These are phyloP conservation scores for Oxyruncus cristatus DNA, from an alignment of 2,113 vertebrate species.

Conservation along the genomic window DNA sequence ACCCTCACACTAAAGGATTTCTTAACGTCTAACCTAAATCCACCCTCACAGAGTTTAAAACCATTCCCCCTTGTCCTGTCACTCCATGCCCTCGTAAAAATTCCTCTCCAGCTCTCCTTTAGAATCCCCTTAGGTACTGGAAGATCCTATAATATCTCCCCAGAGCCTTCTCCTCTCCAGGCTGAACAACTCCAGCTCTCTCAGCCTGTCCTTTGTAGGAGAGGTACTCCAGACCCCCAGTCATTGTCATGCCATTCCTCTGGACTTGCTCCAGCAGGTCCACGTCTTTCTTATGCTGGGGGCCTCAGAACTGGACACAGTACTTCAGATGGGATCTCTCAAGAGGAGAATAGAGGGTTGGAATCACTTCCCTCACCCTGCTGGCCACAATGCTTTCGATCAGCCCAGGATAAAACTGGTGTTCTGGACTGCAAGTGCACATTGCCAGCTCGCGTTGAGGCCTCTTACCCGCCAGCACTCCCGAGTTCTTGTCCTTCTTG, in stretches of 20 bases:
- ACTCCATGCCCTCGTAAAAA: not conserved
- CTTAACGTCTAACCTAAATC: not conserved
- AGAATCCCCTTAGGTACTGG: not conserved
- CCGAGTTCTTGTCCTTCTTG: not conserved
- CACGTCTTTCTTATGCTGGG: not conserved
- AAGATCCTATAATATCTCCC: not conserved
- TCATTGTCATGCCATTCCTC: not conserved
- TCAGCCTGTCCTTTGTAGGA: not conserved
- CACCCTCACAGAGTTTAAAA: not conserved
- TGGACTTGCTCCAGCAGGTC: not conserved
- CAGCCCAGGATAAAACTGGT: not conserved
- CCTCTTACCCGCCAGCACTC: not conserved
- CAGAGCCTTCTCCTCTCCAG: not conserved
- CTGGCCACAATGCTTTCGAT: not conserved
- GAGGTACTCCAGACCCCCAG: not conserved
- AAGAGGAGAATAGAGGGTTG: not conserved
- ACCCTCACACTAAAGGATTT: not conserved
- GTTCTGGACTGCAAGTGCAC: not conserved
- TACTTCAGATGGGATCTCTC: not conserved
- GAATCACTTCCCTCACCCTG: not conserved
- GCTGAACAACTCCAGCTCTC: not conserved
- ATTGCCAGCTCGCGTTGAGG: not conserved
- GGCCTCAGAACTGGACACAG: not conserved
- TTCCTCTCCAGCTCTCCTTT: not conserved
- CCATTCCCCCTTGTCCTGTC: not conserved